Percentiles rank a stretch among this genome's conserved stretches.
Evolutionary conservation across 2,888 invertebrate species (phyloP).

Genomic region (Arrhopalites spinosus): DNA sequence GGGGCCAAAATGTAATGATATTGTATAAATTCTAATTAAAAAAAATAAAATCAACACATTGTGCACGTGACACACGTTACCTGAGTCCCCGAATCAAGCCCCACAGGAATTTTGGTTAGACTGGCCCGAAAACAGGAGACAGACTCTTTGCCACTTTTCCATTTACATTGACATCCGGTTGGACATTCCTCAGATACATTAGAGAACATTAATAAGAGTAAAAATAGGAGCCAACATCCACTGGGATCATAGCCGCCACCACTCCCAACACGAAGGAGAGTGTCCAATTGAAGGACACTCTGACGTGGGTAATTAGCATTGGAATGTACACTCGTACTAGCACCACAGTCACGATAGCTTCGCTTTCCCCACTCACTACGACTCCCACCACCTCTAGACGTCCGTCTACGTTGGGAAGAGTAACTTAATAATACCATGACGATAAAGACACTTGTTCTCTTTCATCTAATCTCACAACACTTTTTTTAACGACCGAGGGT

Average conservation of each 20-base stretch:
- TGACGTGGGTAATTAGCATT: neutral
- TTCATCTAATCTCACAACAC: neutral
- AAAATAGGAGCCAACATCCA: conserved; percentile 23
- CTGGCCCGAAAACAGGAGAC: conserved; percentile 75
- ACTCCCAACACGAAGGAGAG: neutral
- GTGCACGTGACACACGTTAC: conserved; percentile 46
- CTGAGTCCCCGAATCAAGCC: conserved; percentile 77
- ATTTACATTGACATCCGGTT: conserved; percentile 79
- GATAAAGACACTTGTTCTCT: neutral
- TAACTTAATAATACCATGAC: neutral
- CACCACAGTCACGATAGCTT: conserved; percentile 7
- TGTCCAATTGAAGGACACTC: neutral
- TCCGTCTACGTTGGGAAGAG: neutral
- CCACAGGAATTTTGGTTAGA: conserved; percentile 72
- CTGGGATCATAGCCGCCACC: neutral
- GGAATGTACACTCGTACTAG: neutral
- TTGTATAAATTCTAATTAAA: neutral
- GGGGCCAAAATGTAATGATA: neutral
- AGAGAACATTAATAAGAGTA: conserved; percentile 38
- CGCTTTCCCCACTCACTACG: conserved; percentile 5
- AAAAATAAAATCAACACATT: neutral
- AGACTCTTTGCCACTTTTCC: conserved; percentile 85
- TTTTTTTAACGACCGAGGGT: neutral
- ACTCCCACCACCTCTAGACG: neutral
- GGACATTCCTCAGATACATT: conserved; percentile 56